phyloP scores from a whole-genome alignment of 2,888 invertebrate species.

The Eilema caniola region DNA sequence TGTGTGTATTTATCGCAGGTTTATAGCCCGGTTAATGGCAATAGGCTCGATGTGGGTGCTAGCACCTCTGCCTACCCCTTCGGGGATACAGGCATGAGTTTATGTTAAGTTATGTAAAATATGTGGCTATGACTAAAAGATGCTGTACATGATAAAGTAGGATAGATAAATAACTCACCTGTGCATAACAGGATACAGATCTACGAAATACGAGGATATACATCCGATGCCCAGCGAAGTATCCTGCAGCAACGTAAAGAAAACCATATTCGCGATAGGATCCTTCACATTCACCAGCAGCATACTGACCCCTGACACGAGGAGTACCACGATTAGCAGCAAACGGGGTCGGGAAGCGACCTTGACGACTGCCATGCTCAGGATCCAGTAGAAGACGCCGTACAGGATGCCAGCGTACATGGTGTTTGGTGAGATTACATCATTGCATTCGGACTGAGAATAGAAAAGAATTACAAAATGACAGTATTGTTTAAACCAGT shows the following conservation, averaged over 20 bases:
- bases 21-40: no score
- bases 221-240: slow-evolving; percentile 62
- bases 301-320: slow-evolving; percentile 83
- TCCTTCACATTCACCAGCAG: slow-evolving; percentile 79
- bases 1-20: no score
- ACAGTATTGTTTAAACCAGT: no score
- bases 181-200: slow-evolving; percentile 68
- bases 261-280: slow-evolving; percentile 61
- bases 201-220: slow-evolving; percentile 65
- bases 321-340: slow-evolving; percentile 71
- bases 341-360: slow-evolving; percentile 82
- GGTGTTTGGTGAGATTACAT: slow-evolving; percentile 82
- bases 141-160: no score
- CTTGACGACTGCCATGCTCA: slow-evolving; percentile 77
- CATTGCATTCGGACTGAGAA: no score
- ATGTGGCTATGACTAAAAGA: no score
- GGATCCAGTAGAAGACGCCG: slow-evolving; percentile 84
- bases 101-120: no score
- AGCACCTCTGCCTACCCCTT: no score
- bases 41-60: no score
- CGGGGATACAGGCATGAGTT: no score
- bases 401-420: slow-evolving; percentile 88
- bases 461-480: no score
- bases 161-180: slow-evolving; percentile 55
- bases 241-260: slow-evolving; percentile 63